Evolutionary conservation across 2,888 invertebrate species (phyloP).

Genomic region (Dendrolimus pini): DNA sequence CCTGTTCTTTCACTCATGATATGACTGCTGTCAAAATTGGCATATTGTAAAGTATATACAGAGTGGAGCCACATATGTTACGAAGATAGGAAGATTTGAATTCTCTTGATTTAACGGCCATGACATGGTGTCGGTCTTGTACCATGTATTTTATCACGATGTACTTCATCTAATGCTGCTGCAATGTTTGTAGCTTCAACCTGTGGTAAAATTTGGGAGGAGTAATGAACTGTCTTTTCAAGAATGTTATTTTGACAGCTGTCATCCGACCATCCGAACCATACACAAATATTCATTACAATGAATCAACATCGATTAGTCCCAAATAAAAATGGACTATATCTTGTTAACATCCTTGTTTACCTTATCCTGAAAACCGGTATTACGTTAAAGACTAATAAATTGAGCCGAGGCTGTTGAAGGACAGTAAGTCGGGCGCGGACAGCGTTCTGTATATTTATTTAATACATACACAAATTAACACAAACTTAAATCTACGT

Average conservation of each 20-base stretch:
- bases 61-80: too few relatives aligned
- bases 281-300: constrained; percentile 7
- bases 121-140: too few relatives aligned
- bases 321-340: constrained; percentile 6
- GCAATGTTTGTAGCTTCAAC: too few relatives aligned
- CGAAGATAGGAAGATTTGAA: too few relatives aligned
- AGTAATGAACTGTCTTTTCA: not conserved
- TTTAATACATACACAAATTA: not conserved
- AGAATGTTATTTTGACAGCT: not conserved
- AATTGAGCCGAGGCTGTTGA: constrained; percentile 49
- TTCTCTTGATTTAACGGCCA: too few relatives aligned
- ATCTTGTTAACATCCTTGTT: too few relatives aligned
- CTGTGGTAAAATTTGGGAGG: too few relatives aligned
- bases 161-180: too few relatives aligned
- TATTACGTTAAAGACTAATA: constrained; percentile 20
- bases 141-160: too few relatives aligned
- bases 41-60: not conserved
- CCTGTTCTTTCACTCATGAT: not conserved
- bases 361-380: constrained; percentile 4
- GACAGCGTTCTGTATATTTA: constrained; percentile 11
- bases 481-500: too few relatives aligned
- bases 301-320: constrained; percentile 25
- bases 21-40: not conserved
- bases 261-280: not conserved
- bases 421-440: constrained; percentile 24